Conservation (phyloP, 1,140 invertebrate species). For the Ceratina australensis region DNA sequence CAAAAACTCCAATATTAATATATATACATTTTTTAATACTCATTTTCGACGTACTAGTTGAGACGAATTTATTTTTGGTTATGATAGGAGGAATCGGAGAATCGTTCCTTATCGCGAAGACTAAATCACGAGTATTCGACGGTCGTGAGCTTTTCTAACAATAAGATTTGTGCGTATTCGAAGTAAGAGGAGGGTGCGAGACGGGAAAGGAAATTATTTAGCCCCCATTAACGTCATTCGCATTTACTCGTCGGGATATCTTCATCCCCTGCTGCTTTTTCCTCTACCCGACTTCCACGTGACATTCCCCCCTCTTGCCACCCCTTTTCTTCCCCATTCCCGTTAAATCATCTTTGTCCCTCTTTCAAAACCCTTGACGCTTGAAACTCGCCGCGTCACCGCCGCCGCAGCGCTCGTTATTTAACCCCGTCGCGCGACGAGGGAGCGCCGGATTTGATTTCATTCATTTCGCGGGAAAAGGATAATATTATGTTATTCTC, state of each 20-base stretch:
- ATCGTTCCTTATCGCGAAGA: slow-evolving; percentile 44
- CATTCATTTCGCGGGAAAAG: slow-evolving; percentile 64
- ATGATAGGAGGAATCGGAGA: too few species aligned
- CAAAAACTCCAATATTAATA: neutral
- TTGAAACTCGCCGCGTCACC: slow-evolving; percentile 44
- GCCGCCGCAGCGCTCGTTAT: slow-evolving; percentile 63
- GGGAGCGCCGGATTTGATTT: slow-evolving; percentile 66
- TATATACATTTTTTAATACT: slow-evolving; percentile 58
- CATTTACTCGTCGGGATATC: slow-evolving; percentile 68
- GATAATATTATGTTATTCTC: slow-evolving; percentile 65
- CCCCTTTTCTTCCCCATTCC: slow-evolving; percentile 1
- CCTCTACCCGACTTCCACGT: neutral
- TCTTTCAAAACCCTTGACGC: slow-evolving; percentile 32
- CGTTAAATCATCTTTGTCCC: neutral
- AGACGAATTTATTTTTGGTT: slow-evolving; percentile 34
- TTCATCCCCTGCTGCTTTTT: slow-evolving; percentile 17
- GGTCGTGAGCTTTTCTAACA: slow-evolving; percentile 38
- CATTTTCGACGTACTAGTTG: slow-evolving; percentile 22
- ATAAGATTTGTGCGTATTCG: slow-evolving; percentile 57
- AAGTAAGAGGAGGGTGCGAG: slow-evolving; percentile 43
- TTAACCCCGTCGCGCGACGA: slow-evolving; percentile 55
- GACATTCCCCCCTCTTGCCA: slow-evolving; percentile 10
- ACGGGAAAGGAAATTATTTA: slow-evolving; percentile 76
- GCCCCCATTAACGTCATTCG: slow-evolving; percentile 76
- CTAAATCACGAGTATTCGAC: slow-evolving; percentile 64